A percentile compares a stretch with the other conserved stretches of the same genome.
Evolutionary conservation across 2,113 vertebrate genomes (phyloP).

Genomic region (Cyprinodon tularosa): DNA sequence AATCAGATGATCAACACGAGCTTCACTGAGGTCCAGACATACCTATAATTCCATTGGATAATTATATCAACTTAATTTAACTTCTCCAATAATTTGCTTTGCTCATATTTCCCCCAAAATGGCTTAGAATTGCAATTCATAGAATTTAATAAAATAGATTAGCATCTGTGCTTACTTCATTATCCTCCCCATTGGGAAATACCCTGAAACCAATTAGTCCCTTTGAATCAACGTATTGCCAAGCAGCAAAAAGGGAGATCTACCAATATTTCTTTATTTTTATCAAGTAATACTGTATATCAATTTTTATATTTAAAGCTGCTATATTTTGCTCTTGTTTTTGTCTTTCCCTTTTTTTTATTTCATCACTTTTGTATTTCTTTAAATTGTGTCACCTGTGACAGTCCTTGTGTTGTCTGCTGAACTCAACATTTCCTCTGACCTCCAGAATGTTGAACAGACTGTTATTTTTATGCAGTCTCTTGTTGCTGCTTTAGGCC

Average conservation of each 20-base stretch:
- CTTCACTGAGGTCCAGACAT: no score
- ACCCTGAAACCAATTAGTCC: not conserved
- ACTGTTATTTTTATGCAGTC: conserved; percentile 3
- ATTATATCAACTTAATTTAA: no score
- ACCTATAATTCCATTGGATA: no score
- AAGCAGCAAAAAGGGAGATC: not conserved
- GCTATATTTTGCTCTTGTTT: not conserved
- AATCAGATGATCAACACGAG: no score
- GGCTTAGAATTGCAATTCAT: no score
- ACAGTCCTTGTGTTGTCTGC: conserved; percentile 2
- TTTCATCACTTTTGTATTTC: conserved; percentile 26
- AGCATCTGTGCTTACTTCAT: no score
- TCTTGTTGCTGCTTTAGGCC: conserved; percentile 14
- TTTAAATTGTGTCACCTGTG: conserved; percentile 12
- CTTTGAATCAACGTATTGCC: not conserved
- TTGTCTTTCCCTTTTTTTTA: not conserved
- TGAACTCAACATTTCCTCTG: not conserved
- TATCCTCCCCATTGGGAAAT: not conserved
- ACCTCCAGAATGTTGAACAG: conserved; percentile 25
- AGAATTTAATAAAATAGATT: no score
- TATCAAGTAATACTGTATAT: not conserved
- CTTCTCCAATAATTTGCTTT: no score
- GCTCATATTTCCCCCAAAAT: no score
- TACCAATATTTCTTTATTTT: not conserved
- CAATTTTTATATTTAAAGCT: not conserved